Conservation (phyloP, 2,113 vertebrate species). For the Raja brachyura region DNA sequence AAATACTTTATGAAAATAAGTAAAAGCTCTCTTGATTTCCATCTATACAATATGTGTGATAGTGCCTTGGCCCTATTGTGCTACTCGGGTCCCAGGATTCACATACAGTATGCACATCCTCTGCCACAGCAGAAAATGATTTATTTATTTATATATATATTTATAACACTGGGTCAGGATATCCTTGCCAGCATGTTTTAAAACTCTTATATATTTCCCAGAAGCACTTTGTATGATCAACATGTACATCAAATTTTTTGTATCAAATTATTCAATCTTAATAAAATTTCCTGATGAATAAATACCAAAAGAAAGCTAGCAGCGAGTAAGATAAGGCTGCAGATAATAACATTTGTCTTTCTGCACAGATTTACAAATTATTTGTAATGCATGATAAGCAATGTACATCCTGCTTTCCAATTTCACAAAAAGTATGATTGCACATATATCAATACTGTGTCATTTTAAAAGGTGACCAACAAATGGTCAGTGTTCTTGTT, state of each 20-base stretch:
- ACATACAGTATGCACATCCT: constrained; percentile 80
- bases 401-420: constrained; percentile 60
- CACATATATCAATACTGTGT: constrained; percentile 77
- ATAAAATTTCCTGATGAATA: constrained; percentile 88
- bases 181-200: constrained; percentile 44
- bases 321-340: constrained; percentile 77
- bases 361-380: constrained; percentile 63
- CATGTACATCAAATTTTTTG: constrained; percentile 84
- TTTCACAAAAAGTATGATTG: constrained; percentile 70
- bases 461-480: constrained; percentile 70
- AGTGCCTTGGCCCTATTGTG: constrained; percentile 84
- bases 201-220: constrained; percentile 46
- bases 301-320: constrained; percentile 80
- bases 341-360: constrained; percentile 64
- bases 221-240: constrained; percentile 68
- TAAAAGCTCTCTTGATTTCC: constrained; percentile 97
- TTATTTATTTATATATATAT: constrained; percentile 40
- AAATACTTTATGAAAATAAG: constrained; percentile 99
- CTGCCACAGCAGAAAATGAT: constrained; percentile 79
- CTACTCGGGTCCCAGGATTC: constrained; percentile 79
- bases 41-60: constrained; percentile 96
- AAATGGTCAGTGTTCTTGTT: constrained; percentile 69
- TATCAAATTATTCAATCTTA: constrained; percentile 86
- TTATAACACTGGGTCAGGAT: constrained; percentile 59
- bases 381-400: constrained; percentile 61